Base-by-base conservation (phyloP, 2,113 vertebrate species). In the Cinclus cinclus region DNA sequence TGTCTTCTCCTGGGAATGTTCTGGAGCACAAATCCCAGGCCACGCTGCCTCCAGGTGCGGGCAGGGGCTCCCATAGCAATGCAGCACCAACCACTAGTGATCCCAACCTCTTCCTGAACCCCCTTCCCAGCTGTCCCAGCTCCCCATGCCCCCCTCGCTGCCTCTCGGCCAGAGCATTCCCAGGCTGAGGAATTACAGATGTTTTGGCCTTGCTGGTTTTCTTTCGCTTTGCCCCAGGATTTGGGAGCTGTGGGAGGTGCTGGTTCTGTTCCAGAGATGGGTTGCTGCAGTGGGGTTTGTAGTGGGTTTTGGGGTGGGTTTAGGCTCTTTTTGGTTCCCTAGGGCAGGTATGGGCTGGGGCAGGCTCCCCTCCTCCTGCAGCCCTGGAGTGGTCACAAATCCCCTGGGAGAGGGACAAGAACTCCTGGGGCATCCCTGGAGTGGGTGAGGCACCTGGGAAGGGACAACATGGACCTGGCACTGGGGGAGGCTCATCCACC, bases 41-140 rank as follows among this genome's bases (percentile, higher is more conserved):
- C 33, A 10, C 0, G 3, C 58, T 31, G 73, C 63, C 47, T 27
- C 60, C 3, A 7, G 42, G 35, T 14, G 35, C 1, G 0, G 31
- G 62, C 13, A 9, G 78, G 15, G 7, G 60, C 70, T 89, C 83
- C 92, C 1, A 2, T 69, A 79, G 93, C 89, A 47, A 69, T 79
- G 93, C 92, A 87, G 60, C 59, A 76, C 95, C 92, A 86, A 93
- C 85, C 91, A 79, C 83, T 93, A 76, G 92, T 95, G 96, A 95
- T 62, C 50, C 87, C 37, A 20, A 13, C 9, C 59, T 58, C n/a
- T 67, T 80, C 85, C 85, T 14, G 0, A 4, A 1, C 6, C 22
- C 47, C 39, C n/a, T 52, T 10, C n/a, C 64, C 4, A 0, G 42
- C 70, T 39, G 15, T 27, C n/a, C 60, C 30, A 2, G 37, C 42